Percentiles rank a stretch among this genome's conserved stretches.
These are phyloP conservation scores for Enteromius viviparus DNA, from an alignment of 2,797 vertebrate species.

Conservation along the genomic window DNA sequence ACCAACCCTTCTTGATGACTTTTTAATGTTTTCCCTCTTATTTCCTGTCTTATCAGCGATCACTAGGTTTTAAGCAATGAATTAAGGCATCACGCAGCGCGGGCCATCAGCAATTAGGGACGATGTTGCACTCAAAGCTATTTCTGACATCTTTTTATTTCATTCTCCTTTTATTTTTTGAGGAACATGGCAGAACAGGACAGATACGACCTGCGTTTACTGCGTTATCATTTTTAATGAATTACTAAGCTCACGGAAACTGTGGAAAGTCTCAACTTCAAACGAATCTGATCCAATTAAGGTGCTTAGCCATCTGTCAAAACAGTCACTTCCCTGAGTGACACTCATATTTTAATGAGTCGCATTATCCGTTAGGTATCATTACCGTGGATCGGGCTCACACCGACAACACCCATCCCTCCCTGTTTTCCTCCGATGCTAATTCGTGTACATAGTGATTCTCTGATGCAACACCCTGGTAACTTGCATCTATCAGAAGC, in stretches of 20 bases:
- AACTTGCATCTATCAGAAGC: conserved; percentile 54
- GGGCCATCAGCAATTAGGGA: conserved; percentile 47
- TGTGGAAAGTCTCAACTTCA: conserved; percentile 48
- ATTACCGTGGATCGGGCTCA: conserved; percentile 31
- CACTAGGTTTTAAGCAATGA: conserved; percentile 50
- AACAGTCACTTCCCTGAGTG: conserved; percentile 46
- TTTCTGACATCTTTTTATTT: conserved; percentile 37
- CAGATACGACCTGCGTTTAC: conserved; percentile 48
- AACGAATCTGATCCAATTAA: conserved; percentile 56
- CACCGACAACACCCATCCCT: background rate
- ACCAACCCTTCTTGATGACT: conserved; percentile 53
- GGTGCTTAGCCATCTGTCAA: conserved; percentile 60
- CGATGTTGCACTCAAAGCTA: conserved; percentile 44
- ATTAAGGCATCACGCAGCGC: conserved; percentile 44
- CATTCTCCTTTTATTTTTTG: conserved; percentile 27
- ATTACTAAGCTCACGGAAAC: conserved; percentile 41
- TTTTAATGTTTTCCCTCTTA: conserved; percentile 50
- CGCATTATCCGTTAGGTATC: conserved; percentile 41
- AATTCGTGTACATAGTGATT: conserved; percentile 41
- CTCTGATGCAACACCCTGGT: conserved; percentile 58
- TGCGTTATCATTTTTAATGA: conserved; percentile 41
- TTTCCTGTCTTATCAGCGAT: conserved; percentile 46
- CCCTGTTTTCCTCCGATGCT: conserved; percentile 47
- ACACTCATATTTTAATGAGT: conserved; percentile 57
- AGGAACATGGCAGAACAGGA: conserved; percentile 26